Base-by-base conservation (phyloP, 2,888 invertebrate genomes). In the Eledone cirrhosa region DNA sequence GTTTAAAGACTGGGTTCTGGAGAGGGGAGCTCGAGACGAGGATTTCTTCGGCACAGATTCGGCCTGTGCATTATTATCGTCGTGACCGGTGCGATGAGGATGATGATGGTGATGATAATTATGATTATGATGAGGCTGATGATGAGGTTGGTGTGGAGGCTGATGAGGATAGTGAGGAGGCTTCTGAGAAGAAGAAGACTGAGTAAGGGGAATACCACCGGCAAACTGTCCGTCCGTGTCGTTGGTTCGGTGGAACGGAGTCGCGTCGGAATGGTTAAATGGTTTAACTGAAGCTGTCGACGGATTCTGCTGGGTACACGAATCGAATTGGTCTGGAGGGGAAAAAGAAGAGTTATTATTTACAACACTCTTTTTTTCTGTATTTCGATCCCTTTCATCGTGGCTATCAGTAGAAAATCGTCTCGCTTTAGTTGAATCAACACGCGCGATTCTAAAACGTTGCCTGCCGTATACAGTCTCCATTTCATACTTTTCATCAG, bases 391-490 rank as follows among this genome's bases (percentile, higher is more conserved):
- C 63, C 63, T n/a, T 63, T 16, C 13, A n/a, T 24, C 11, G 29
- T 41, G n/a, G 47, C 27, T 11, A 14, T 27, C 29, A 8, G 76
- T 29, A 4, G 48, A 76, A 24, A 29, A 27, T 24, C 27, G 76
- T 1, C 76, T 48, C 29, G 47, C 76, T 48, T 76, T 76, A 48
- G 47, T 22, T 29, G 76, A 76, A 47, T 76, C 76, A 24, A 76
- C 76, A 76, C 76, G 76, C 47, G 29, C 48, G 48, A 76, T 76
- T 48, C 29, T 76, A 22, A 76, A 76, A 8, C 76, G 76, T 13
- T 29, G 31, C 22, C 31, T 72, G 5, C 72, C n/a, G 27, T 41
- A 24, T 19, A 41, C 72, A 19, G 72, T 11, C 13, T 22, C 72
- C n/a, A 24, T 41, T 13, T n/a, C 72, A n/a, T 72, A 41, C 24